Evolutionary conservation across 2,113 vertebrate species (phyloP).

Genomic region (Glaucidium brasilianum): DNA sequence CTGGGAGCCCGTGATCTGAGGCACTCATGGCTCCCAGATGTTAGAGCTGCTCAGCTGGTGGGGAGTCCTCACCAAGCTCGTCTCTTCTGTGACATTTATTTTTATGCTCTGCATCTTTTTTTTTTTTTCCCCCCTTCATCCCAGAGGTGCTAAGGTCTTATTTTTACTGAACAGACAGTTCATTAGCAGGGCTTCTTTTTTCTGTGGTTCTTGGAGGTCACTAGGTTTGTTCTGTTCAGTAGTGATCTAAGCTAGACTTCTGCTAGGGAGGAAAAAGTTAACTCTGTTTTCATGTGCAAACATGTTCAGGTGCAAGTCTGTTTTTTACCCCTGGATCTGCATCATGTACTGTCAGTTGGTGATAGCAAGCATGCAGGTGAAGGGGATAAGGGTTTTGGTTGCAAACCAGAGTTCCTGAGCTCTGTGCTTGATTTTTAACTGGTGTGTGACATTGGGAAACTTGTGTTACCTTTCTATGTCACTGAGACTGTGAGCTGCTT

Average conservation of each 20-base stretch:
- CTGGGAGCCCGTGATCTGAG: background rate
- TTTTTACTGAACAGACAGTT: background rate
- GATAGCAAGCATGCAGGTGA: background rate
- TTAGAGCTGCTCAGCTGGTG: background rate
- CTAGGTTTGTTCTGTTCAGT: background rate
- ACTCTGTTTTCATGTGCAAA: background rate
- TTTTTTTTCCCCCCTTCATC: background rate
- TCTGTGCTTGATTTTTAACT: background rate
- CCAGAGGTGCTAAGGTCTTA: background rate
- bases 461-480: background rate
- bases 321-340: background rate
- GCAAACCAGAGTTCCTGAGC: background rate
- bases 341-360: background rate
- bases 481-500: background rate
- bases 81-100: conserved; percentile 25
- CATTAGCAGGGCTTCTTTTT: background rate
- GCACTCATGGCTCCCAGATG: conserved; percentile 30
- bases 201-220: background rate
- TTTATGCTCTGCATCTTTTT: background rate
- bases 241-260: background rate
- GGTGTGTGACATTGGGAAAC: background rate
- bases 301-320: background rate
- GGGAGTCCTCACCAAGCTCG: background rate
- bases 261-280: background rate
- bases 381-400: background rate